Base-by-base conservation (phyloP, 2,888 invertebrate species). In the Drosophila peninsularis region DNA sequence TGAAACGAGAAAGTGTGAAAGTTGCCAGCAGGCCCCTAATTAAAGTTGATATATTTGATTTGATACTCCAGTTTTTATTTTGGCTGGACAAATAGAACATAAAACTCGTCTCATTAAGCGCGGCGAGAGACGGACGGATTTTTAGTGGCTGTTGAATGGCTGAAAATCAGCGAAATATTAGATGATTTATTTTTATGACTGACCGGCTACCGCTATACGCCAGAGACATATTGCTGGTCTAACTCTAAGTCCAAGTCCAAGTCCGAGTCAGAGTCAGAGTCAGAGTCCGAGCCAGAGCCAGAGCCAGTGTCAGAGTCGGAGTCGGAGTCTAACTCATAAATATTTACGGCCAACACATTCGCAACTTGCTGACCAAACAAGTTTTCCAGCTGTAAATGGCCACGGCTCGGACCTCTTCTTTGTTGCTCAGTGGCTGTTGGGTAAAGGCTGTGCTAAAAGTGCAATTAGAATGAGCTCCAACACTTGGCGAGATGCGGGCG, bases 1-100 rank as follows among this genome's bases (percentile, higher is more conserved):
- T 83, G 71, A 83, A 80, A 84, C 80, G 82, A 80, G 83, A 84
- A 84, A 84, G 84, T 84, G 83, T 83, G 86, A 84, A 84, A 84
- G 84, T 84, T 81, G 60, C 52, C 54, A 70, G 65, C 71, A 58
- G 57, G 32, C 65, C 27, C 34, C 86, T 82, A 84, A 85, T 84
- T 85, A 78, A 71, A 63, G 67, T 68, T 84, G 83, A 83, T 82
- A 81, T 78, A 81, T 83, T 78, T 64, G 69, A 62, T 67, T 71
- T 75, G 60, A 32, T 67, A 66, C 58, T 75, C 62, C 10, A 62
- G 60, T 77, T 62, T 45, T 50, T 45, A 54, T 65, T 52, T 64
- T 36, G 24, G 44, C 39, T 30, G 57, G 67, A 78, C 80, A 78
- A 81, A 82, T 80, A 80, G 76, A 84, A 80, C 80, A 71, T 70